Conservation (phyloP, 2,888 invertebrate species). For the Xestia xanthographa region DNA sequence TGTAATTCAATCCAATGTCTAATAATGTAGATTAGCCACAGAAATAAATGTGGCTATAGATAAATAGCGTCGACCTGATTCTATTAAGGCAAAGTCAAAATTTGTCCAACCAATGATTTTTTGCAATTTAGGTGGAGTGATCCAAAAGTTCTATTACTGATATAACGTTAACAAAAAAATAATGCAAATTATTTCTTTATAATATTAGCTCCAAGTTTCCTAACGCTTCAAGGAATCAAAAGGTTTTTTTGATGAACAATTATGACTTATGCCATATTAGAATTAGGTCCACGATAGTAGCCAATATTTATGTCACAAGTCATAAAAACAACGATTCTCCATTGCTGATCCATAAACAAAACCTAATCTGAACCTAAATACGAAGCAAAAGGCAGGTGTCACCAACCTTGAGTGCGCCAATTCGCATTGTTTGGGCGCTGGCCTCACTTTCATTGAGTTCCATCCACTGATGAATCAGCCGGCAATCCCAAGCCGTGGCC, state of each 20-base stretch:
- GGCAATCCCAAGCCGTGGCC: slow-evolving; percentile 83
- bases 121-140: neutral
- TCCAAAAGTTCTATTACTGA: neutral
- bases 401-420: slow-evolving; percentile 61
- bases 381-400: slow-evolving; percentile 39
- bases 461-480: slow-evolving; percentile 82
- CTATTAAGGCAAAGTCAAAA: neutral
- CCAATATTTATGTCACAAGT: neutral
- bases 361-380: slow-evolving; percentile 32
- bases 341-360: slow-evolving; percentile 7
- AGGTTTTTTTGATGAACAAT: too few species aligned
- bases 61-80: neutral
- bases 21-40: neutral
- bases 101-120: neutral
- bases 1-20: neutral
- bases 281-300: too few species aligned
- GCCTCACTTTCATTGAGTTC: slow-evolving; percentile 78
- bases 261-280: too few species aligned
- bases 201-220: too few species aligned
- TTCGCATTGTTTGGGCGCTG: slow-evolving; percentile 70
- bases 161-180: too few species aligned
- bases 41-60: neutral
- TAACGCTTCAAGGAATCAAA: too few species aligned
- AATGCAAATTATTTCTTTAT: too few species aligned
- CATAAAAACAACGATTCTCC: neutral